phyloP scores from a whole-genome alignment of 2,888 invertebrate species.

The Myathropa florea region DNA sequence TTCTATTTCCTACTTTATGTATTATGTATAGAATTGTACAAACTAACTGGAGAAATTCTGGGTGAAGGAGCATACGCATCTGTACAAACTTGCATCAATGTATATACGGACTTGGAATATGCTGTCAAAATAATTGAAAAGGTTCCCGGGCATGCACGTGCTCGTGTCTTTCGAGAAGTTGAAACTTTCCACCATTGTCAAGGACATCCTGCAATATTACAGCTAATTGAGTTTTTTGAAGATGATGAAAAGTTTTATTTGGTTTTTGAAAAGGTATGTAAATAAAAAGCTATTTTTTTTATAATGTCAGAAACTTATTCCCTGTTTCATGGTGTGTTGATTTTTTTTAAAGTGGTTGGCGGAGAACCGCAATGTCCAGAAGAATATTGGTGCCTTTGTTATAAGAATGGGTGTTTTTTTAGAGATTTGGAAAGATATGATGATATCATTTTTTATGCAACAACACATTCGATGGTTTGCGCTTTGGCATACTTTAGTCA shows the following conservation, averaged over 20 bases:
- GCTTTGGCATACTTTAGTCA: too few relatives aligned
- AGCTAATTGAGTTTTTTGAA: constrained; percentile 98
- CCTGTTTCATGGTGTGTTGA: too few relatives aligned
- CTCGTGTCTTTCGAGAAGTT: constrained; percentile 97
- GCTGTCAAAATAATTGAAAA: constrained; percentile 99
- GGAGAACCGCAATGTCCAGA: too few relatives aligned
- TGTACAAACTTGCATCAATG: constrained; percentile 95
- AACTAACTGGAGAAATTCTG: constrained; percentile 95
- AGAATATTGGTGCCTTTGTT: too few relatives aligned
- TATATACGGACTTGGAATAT: constrained; percentile 95
- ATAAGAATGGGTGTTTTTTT: too few relatives aligned
- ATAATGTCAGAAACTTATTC: too few relatives aligned
- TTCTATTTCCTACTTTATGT: neutral
- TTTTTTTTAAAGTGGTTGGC: constrained; percentile 65
- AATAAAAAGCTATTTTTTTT: neutral
- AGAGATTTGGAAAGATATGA: too few relatives aligned
- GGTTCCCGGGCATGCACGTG: constrained; percentile 95
- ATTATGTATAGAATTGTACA: constrained; percentile 90
- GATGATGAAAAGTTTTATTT: constrained; percentile 98
- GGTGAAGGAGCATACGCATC: constrained; percentile 98
- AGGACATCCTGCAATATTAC: constrained; percentile 98
- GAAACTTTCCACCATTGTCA: constrained; percentile 99
- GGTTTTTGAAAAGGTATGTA: constrained; percentile 94
- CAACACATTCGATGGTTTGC: too few relatives aligned
- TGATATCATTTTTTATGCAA: too few relatives aligned